Conservation (phyloP, 2,797 vertebrate genomes). For the Anolis apletophallus region DNA sequence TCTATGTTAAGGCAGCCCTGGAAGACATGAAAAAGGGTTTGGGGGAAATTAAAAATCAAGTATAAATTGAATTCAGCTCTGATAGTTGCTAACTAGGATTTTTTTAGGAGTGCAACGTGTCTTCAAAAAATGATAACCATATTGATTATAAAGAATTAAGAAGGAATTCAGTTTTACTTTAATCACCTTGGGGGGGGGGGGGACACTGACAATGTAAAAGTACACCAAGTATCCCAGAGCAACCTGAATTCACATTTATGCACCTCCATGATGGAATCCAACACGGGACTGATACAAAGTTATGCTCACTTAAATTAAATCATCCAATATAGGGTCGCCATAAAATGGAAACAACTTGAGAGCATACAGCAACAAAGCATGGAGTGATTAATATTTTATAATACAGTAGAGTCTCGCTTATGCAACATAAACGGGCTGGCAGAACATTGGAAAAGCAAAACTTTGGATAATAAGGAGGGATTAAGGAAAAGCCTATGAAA, state of each 20-base stretch:
- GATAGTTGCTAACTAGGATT: not conserved
- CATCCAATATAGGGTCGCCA: not conserved
- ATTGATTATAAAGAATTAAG: not conserved
- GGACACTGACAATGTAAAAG: not conserved
- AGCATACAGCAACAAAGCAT: too few relatives aligned
- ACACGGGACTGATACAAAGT: not conserved
- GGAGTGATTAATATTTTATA: too few relatives aligned
- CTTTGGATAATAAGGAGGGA: too few relatives aligned
- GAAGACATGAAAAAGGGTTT: rapidly evolving
- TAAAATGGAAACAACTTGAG: too few relatives aligned
- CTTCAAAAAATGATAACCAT: not conserved
- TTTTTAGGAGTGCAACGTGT: not conserved
- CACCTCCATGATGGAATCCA: not conserved
- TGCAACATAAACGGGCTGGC: too few relatives aligned
- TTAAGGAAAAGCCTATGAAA: too few relatives aligned
- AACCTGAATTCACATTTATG: not conserved
- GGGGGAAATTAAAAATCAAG: not conserved
- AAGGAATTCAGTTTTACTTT: not conserved
- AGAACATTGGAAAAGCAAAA: too few relatives aligned
- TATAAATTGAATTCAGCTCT: not conserved
- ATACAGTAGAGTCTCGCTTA: too few relatives aligned
- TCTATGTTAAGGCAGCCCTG: conserved; percentile 77
- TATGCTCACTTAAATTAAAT: not conserved
- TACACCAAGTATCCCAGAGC: not conserved
- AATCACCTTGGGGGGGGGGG: too few relatives aligned